These are phyloP conservation scores for Tupaia chinensis DNA, from an alignment of 2,113 vertebrate species.

Conservation along the genomic window DNA sequence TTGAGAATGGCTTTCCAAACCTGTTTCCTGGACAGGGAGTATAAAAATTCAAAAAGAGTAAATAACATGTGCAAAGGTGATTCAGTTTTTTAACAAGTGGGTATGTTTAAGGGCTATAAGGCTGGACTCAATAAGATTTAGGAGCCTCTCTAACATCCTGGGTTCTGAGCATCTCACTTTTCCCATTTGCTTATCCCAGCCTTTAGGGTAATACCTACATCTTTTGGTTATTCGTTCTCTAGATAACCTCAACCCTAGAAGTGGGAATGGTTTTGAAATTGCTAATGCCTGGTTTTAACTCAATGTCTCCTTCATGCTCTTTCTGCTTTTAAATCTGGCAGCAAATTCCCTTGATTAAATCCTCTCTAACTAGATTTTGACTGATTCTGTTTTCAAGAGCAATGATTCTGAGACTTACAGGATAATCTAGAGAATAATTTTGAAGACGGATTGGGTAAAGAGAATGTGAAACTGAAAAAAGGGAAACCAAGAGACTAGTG, in stretches of 20 bases:
- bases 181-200: background rate
- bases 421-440: background rate
- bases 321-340: background rate
- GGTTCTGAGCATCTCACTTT: background rate
- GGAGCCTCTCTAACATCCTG: background rate
- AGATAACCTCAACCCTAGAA: background rate
- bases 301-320: background rate
- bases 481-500: background rate
- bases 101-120: background rate
- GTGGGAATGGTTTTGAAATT: background rate
- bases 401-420: background rate
- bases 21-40: background rate
- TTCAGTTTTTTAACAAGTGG: background rate
- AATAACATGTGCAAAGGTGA: background rate
- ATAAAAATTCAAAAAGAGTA: constrained; percentile 14
- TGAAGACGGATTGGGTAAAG: background rate
- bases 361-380: background rate
- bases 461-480: background rate
- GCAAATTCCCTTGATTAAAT: background rate
- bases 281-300: background rate
- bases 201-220: background rate
- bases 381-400: background rate
- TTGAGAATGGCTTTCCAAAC: background rate
- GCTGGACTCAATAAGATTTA: background rate
- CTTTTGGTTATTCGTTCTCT: background rate